Conservation (phyloP, 2,113 vertebrate species). For the Dinomys branickii region DNA sequence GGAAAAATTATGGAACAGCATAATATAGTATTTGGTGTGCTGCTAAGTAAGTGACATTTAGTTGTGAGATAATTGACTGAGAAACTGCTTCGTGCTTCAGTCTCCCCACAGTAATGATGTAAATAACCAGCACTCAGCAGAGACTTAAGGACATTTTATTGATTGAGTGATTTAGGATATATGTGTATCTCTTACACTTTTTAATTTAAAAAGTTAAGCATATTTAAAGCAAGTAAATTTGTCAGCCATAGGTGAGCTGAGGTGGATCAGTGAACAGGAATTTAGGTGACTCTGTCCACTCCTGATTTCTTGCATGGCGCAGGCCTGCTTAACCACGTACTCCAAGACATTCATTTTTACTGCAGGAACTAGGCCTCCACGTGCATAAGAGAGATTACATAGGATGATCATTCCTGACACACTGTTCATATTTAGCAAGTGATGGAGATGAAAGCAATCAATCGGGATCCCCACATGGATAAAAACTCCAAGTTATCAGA, state of each 20-base stretch:
- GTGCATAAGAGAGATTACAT: background rate
- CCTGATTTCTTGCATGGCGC: background rate
- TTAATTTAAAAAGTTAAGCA: background rate
- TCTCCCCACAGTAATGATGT: background rate
- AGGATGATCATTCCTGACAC: background rate
- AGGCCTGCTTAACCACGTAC: background rate
- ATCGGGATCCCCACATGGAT: background rate
- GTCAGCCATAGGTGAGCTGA: background rate
- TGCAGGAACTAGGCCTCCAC: background rate
- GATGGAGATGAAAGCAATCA: background rate
- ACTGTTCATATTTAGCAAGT: background rate
- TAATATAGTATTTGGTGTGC: constrained; percentile 35
- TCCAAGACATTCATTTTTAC: background rate
- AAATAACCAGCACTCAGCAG: background rate
- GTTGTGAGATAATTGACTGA: constrained; percentile 31
- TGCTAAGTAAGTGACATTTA: constrained; percentile 46
- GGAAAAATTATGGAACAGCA: background rate
- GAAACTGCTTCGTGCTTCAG: constrained; percentile 29
- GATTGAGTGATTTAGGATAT: constrained; percentile 19
- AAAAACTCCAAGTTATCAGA: background rate
- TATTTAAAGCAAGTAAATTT: background rate
- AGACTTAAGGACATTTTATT: constrained; percentile 7
- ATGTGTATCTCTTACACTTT: background rate
- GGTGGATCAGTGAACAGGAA: background rate
- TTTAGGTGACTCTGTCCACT: background rate